A percentile compares a stretch with the other conserved stretches of the same genome.
Conservation (phyloP, 2,797 vertebrate species). For the Muscicapa comitata region DNA sequence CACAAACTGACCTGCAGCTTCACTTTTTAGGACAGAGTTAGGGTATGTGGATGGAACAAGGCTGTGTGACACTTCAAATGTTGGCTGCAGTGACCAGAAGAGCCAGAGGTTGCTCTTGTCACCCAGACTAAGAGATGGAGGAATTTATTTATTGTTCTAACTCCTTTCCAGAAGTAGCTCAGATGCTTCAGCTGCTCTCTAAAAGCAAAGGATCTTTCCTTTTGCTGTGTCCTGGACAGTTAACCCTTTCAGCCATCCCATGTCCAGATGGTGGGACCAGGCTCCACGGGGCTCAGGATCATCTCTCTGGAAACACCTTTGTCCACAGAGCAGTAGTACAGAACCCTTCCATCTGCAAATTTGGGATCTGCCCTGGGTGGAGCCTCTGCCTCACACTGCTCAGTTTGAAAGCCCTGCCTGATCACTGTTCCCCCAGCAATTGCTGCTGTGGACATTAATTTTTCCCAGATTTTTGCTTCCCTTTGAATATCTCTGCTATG, state of each 20-base stretch:
- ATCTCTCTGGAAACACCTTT: neutral
- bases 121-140: neutral
- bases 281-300: neutral
- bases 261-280: neutral
- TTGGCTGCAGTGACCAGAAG: neutral
- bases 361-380: neutral
- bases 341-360: neutral
- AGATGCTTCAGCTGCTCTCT: neutral
- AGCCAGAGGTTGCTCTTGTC: neutral
- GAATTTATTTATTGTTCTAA: neutral
- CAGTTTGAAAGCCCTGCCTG: neutral
- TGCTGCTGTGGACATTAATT: neutral
- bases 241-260: neutral
- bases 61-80: neutral
- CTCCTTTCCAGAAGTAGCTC: neutral
- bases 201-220: neutral
- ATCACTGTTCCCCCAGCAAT: neutral
- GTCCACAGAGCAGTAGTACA: neutral
- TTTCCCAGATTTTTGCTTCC: constrained; percentile 31
- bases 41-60: neutral
- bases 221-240: neutral
- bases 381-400: neutral
- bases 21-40: neutral
- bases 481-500: neutral
- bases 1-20: neutral